These are phyloP conservation scores for Pyrocoelia pectoralis DNA, from an alignment of 2,888 invertebrate species.

Conservation along the genomic window DNA sequence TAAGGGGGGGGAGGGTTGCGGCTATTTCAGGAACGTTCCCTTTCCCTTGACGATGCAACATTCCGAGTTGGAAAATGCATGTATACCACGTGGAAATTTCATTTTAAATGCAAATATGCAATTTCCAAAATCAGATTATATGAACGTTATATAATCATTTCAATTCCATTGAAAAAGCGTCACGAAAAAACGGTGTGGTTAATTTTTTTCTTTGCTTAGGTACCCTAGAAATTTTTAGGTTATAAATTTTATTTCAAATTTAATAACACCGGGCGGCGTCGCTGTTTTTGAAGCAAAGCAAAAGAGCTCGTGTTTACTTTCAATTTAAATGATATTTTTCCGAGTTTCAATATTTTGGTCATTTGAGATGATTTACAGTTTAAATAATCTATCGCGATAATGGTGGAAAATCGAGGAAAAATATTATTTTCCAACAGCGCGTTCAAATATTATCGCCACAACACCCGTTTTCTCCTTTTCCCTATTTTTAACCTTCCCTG, in stretches of 20 bases:
- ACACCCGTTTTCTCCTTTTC: neutral
- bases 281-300: neutral
- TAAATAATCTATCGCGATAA: slow-evolving; percentile 1
- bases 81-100: slow-evolving; percentile 18
- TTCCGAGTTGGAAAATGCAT: slow-evolving; percentile 22
- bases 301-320: neutral
- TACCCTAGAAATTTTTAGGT: neutral
- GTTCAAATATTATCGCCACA: slow-evolving; percentile 19
- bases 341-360: neutral
- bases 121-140: neutral
- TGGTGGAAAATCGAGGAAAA: neutral
- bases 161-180: neutral
- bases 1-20: slow-evolving; percentile 50
- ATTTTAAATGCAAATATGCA: slow-evolving; percentile 10
- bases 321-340: neutral
- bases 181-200: no score
- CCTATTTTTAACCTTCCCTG: slow-evolving; percentile 17
- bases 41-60: slow-evolving; percentile 29
- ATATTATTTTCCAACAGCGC: neutral
- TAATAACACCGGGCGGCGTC: neutral
- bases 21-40: slow-evolving; percentile 56
- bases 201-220: neutral
- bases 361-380: slow-evolving; percentile 9
- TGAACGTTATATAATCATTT: neutral
- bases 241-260: neutral